Evolutionary conservation across 2,888 invertebrate genomes (phyloP), one percentile per base, ranked within the genome.

Genomic region (Plemyria rubiginata): DNA sequence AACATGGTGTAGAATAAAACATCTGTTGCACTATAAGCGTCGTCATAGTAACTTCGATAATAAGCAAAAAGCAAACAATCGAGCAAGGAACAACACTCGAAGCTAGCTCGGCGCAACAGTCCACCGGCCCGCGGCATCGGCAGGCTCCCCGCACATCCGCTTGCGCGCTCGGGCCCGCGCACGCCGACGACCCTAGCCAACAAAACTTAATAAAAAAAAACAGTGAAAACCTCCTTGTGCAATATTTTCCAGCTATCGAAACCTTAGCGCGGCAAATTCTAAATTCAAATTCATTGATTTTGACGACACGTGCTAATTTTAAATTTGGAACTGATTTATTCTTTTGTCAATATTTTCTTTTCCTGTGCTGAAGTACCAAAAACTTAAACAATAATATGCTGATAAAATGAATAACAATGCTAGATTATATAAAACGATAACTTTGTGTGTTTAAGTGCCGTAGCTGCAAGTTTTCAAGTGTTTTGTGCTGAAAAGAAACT

Each of bases 81-180:
- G 83, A 81, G 76, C 74, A 72, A 67, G 74, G 81, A 73, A 79
- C 90, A 87, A 70, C 90, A 88, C 89, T 89, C 74, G 70, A 62
- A 63, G 60, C 50, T 54, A 48, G 55, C 73, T 70, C 74, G 76
- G 81, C 86, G 82, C 84, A 84, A 80, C 84, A 87, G 84, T 86
- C 84, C 81, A 74, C 84, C 80, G 83, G 84, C 84, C 80, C 80
- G 48, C 41, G 36, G 45, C 45, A 4, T 28, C 32, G 83, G 85
- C 84, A 86, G 86, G 88, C 86, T 82, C 84, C 80, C 83, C 83
- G 87, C 92, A 91, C 90, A 92, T 92, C 92, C 91, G 92, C 85
- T 86, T 90, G 89, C 85, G 88, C 86, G 85, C 81, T 87, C 83
- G 78, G 79, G 80, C 84, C 84, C 81, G 87, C 86, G 86, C 86